Evolutionary conservation across 2,888 invertebrate species (phyloP), one percentile per base, ranked within the genome.

Genomic region (Catocala sponsa): DNA sequence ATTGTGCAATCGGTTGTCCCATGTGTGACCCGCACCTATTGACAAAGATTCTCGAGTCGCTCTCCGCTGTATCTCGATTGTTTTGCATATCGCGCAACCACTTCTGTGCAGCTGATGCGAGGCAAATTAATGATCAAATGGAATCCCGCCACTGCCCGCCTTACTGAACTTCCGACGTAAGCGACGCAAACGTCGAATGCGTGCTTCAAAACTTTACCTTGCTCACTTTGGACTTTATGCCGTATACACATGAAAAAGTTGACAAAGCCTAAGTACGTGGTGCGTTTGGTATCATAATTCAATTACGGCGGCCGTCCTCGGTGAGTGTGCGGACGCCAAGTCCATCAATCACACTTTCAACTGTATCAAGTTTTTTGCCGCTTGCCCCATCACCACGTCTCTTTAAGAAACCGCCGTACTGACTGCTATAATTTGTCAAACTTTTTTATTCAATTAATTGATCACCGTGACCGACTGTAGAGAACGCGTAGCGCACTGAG

Each of bases 311-410:
- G 72, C 76, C 81, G 83, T 87, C 86, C 86, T 86, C 86, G 86
- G 79, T 81, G 80, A 86, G 87, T 85, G 82, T 78, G 87, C 84
- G 82, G 84, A 83, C 86, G 80, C 74, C 66, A 75, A 77, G 72
- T 82, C 82, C 91, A 94, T 94, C 91, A 93, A 94, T 94, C 94
- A 93, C 87, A 91, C 83, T 92, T 93, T 91, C 81, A 94, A 92
- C 89, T 92, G 91, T 93, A 92, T 89, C 91, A 88, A 82, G 89
- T 86, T 91, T 76, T 91, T 90, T 90, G 80, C 87, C 73, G 79
- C 83, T 85, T 85, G 79, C 81, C 72, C 81, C 84, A 80, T 82
- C 80, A 66, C 72, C 82, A 78, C 78, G 80, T 86, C 85, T 87
- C 85, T 74, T 68, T 64, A 70, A 82, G 77, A 85, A 77, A 82